phyloP scores from a whole-genome alignment of 2,113 vertebrate species.

The Triplophysa rosa region DNA sequence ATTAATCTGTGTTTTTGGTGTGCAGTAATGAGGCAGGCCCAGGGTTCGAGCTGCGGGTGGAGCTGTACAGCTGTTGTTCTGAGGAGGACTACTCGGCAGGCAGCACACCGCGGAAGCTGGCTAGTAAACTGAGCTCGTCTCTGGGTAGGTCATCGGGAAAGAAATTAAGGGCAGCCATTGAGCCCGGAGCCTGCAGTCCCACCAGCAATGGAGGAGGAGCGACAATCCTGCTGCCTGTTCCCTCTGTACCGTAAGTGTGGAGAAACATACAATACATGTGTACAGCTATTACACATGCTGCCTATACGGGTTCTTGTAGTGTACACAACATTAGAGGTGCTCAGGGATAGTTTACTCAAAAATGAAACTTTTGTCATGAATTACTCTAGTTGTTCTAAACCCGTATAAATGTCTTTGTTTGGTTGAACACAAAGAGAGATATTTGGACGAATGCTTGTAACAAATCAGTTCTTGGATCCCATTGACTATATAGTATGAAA shows the following conservation, averaged over 20 bases:
- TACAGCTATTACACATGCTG: neutral
- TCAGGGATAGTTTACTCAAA: too few species aligned
- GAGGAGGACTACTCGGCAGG: slow-evolving; percentile 83
- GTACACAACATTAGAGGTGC: too few species aligned
- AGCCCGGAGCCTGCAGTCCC: slow-evolving; percentile 75
- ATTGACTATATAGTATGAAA: too few species aligned
- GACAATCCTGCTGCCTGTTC: slow-evolving; percentile 82
- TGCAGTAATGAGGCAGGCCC: slow-evolving; percentile 78
- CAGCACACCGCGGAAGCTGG: slow-evolving; percentile 83
- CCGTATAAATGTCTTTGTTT: too few species aligned
- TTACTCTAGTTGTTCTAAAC: too few species aligned
- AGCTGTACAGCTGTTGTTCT: slow-evolving; percentile 88
- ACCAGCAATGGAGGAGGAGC: slow-evolving; percentile 74
- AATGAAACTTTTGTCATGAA: too few species aligned
- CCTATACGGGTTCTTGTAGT: too few species aligned
- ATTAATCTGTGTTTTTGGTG: slow-evolving; percentile 9
- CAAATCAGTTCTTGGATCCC: too few species aligned
- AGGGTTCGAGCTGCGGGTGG: slow-evolving; percentile 83
- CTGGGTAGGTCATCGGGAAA: slow-evolving; percentile 86
- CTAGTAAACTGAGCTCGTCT: slow-evolving; percentile 89
- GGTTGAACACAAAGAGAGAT: too few species aligned
- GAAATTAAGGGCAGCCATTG: slow-evolving; percentile 81
- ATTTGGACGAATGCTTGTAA: too few species aligned
- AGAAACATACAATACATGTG: neutral
- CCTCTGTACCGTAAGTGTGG: slow-evolving; percentile 81